A percentile compares a stretch with the other conserved stretches of the same genome.
These are phyloP conservation scores for Popillia japonica DNA, from an alignment of 1,140 invertebrate species.

Conservation along the genomic window DNA sequence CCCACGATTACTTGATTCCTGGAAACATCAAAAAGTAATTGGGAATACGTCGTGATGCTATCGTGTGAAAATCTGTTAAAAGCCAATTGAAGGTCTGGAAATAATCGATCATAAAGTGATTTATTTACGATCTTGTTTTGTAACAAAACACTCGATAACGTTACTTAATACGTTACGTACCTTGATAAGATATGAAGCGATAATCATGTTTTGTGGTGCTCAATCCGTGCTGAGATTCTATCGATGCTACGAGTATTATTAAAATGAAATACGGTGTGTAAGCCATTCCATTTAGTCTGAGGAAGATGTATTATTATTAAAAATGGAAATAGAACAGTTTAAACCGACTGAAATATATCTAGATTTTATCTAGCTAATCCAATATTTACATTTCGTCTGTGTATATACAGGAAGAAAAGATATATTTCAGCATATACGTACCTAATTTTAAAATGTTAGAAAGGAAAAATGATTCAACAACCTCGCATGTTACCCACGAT, in stretches of 20 bases:
- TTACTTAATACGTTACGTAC: constrained; percentile 52
- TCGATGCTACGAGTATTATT: constrained; percentile 3
- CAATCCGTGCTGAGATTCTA: not conserved
- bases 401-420: too few species aligned
- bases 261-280: not conserved
- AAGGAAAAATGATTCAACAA: too few species aligned
- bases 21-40: constrained; percentile 83
- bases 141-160: not conserved
- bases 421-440: too few species aligned
- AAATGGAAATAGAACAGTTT: too few species aligned
- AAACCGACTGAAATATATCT: too few species aligned
- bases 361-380: too few species aligned
- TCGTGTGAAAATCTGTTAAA: constrained; percentile 66
- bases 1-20: constrained; percentile 74
- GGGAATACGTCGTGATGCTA: constrained; percentile 75
- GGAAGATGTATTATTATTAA: constrained; percentile 5
- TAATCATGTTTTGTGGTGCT: constrained; percentile 49
- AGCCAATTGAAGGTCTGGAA: constrained; percentile 11
- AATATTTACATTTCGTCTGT: too few species aligned
- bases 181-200: constrained; percentile 63
- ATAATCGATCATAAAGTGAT: not conserved
- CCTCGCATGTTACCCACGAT: too few species aligned
- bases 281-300: constrained; percentile 35
- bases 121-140: not conserved
- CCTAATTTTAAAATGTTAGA: too few species aligned